phyloP scores from a whole-genome alignment of 2,113 vertebrate species.

The Aldabrachelys gigantea region DNA sequence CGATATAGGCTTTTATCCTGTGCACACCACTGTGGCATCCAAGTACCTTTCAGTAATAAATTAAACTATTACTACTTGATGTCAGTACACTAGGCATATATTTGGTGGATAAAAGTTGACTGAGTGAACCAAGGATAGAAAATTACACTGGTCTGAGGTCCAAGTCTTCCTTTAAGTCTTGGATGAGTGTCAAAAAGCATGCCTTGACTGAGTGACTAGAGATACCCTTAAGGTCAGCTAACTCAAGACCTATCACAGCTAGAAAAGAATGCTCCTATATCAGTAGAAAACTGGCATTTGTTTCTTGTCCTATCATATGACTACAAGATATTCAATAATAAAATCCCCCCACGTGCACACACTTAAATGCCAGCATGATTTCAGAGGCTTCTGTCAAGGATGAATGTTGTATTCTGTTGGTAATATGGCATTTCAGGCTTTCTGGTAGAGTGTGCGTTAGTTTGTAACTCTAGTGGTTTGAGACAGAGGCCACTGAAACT shows the following conservation, averaged over 20 bases:
- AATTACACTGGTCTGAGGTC: neutral
- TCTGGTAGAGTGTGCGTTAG: neutral
- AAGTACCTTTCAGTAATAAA: neutral
- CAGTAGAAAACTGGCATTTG: conserved; percentile 43
- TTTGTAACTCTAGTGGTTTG: neutral
- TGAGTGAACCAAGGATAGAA: neutral
- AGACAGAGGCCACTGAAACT: neutral
- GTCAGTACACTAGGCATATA: neutral
- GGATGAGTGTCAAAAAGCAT: neutral
- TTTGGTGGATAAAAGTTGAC: neutral
- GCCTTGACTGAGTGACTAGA: neutral
- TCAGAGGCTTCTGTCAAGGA: conserved; percentile 27
- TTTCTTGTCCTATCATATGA: neutral
- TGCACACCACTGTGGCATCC: neutral
- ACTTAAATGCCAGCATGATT: conserved; percentile 10
- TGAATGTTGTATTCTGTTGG: neutral
- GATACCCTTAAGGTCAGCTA: neutral
- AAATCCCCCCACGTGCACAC: neutral
- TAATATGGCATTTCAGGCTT: neutral
- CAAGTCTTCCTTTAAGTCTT: neutral
- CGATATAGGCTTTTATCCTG: neutral
- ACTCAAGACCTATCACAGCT: neutral
- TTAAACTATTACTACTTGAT: neutral
- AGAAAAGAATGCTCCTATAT: conserved; percentile 18
- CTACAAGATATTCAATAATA: neutral